Percentiles rank a stretch among this genome's conserved stretches.
Conservation (phyloP, 2,888 invertebrate species). For the Eristalis tenax region DNA sequence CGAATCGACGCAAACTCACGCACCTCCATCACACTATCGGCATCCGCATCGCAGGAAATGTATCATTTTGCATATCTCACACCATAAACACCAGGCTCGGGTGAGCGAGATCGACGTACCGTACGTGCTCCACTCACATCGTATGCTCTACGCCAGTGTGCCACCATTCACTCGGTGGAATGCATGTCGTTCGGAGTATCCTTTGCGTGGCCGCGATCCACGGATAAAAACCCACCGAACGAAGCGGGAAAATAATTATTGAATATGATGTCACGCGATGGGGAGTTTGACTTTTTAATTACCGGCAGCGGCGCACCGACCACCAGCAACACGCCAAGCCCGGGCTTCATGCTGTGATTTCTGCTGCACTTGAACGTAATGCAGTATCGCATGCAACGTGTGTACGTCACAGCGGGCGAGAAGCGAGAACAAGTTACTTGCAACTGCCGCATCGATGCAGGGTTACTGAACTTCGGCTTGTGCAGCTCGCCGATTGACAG, state of each 20-base stretch:
- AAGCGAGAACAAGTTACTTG: not conserved
- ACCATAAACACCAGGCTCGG: not conserved
- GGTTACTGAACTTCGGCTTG: slow-evolving; percentile 1
- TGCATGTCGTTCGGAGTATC: slow-evolving; percentile 6
- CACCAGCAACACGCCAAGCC: slow-evolving; percentile 45
- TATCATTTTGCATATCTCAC: slow-evolving; percentile 60
- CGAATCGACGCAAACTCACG: slow-evolving; percentile 46
- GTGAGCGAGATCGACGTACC: not conserved
- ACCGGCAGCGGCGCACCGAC: slow-evolving; percentile 13
- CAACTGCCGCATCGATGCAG: not conserved
- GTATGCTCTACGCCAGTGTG: not conserved
- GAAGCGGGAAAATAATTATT: slow-evolving; percentile 49
- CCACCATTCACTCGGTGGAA: not conserved
- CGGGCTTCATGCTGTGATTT: slow-evolving; percentile 24
- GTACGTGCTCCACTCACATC: not conserved
- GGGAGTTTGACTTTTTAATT: slow-evolving; percentile 63
- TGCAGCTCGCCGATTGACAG: slow-evolving; percentile 3
- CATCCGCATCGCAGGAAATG: slow-evolving; percentile 57
- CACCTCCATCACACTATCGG: slow-evolving; percentile 38
- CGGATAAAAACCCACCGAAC: slow-evolving; percentile 1
- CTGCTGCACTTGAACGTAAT: slow-evolving; percentile 44
- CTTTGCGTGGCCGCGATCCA: slow-evolving; percentile 42
- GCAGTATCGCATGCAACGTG: slow-evolving; percentile 32
- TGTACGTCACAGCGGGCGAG: not conserved
- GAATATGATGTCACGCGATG: slow-evolving; percentile 64